Conservation (phyloP, 2,797 vertebrate genomes). For the Semaprochilodus insignis region DNA sequence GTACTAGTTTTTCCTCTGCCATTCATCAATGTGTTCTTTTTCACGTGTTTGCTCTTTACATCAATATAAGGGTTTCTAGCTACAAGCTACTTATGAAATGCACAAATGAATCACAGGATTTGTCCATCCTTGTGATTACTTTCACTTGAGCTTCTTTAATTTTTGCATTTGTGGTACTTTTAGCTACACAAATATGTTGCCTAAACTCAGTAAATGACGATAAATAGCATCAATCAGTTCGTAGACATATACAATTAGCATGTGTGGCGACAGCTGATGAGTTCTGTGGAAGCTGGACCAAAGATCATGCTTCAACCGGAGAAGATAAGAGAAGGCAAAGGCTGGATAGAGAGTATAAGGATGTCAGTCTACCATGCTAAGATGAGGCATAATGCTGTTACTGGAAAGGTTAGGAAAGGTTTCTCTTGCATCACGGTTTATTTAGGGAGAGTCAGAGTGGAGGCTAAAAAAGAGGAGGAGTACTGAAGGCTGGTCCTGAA, state of each 20-base stretch:
- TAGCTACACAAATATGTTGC: not conserved
- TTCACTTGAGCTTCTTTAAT: not conserved
- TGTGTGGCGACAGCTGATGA: not conserved
- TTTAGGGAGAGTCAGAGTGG: slow-evolving; percentile 2
- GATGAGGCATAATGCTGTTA: slow-evolving; percentile 65
- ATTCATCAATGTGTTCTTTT: not conserved
- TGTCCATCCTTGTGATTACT: no score
- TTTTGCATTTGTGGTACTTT: not conserved
- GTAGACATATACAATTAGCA: not conserved
- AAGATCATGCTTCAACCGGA: slow-evolving; percentile 67
- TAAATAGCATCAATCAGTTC: not conserved
- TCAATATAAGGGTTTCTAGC: not conserved
- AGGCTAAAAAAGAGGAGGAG: slow-evolving; percentile 7
- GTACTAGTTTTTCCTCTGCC: not conserved
- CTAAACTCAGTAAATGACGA: not conserved
- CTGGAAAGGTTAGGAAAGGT: slow-evolving; percentile 64
- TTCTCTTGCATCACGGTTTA: slow-evolving; percentile 64
- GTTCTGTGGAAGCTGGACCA: slow-evolving; percentile 45
- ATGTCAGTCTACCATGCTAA: slow-evolving; percentile 78
- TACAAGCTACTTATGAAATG: not conserved
- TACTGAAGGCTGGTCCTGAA: slow-evolving; percentile 36
- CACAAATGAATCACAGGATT: not conserved
- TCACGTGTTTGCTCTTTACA: not conserved
- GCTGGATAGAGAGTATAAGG: slow-evolving; percentile 70
- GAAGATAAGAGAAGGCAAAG: slow-evolving; percentile 68